Evolutionary conservation across 2,113 vertebrate genomes (phyloP).

Genomic region (Toxotes chatareus): DNA sequence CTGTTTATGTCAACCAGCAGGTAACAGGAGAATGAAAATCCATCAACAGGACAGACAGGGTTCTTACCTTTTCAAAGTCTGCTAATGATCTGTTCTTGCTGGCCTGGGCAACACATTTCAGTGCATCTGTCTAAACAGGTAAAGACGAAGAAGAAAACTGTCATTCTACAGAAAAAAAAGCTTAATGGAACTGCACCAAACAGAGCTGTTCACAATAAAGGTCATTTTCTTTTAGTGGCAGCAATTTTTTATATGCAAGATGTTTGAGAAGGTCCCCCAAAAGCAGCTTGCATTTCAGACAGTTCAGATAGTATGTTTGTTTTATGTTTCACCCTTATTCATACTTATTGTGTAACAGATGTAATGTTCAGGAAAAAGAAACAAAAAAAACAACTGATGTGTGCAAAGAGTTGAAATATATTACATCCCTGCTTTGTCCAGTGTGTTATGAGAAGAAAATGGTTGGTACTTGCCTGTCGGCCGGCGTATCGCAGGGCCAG

Average conservation of each 20-base stretch:
- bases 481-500: slow-evolving; percentile 94
- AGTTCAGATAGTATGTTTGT: not conserved
- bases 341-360: not conserved
- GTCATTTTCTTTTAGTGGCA: not conserved
- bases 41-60: not conserved
- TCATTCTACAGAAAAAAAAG: not conserved
- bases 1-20: not conserved
- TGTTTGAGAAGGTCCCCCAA: not conserved
- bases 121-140: slow-evolving; percentile 91
- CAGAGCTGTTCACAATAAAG: not conserved
- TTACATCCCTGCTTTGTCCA: accelerated
- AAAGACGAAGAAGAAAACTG: slow-evolving; percentile 6
- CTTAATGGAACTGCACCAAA: not conserved
- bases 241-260: too few relatives aligned
- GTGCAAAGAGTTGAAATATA: not conserved
- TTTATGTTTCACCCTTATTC: not conserved
- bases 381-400: accelerated
- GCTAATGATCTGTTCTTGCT: slow-evolving; percentile 99
- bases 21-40: not conserved
- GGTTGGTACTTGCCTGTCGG: slow-evolving; percentile 87
- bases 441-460: not conserved
- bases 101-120: slow-evolving; percentile 97
- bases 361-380: not conserved
- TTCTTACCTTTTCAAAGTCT: slow-evolving; percentile 97
- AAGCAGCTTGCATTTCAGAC: not conserved